Conservation (phyloP, 1,140 invertebrate species). For the Caerostris darwini region DNA sequence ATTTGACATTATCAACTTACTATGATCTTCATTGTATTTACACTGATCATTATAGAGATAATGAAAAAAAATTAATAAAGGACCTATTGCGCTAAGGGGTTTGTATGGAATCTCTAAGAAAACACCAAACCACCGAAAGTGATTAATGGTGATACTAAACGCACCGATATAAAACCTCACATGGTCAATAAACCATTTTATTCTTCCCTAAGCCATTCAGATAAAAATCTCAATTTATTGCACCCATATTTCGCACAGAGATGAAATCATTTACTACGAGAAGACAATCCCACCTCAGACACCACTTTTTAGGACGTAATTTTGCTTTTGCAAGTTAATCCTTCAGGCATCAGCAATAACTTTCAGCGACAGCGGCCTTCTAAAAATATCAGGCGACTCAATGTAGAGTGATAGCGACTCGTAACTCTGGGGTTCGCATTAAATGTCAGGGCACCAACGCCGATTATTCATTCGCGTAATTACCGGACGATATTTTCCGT, state of each 20-base stretch:
- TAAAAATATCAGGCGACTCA: not conserved
- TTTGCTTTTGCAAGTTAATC: not conserved
- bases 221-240: not conserved
- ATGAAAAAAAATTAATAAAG: too few species aligned
- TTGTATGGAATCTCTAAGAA: too few species aligned
- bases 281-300: not conserved
- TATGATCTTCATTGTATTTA: too few species aligned
- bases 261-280: not conserved
- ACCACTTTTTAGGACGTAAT: not conserved
- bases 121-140: too few species aligned
- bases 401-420: not conserved
- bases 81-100: too few species aligned
- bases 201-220: not conserved
- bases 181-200: not conserved
- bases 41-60: too few species aligned
- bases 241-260: not conserved
- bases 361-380: too few species aligned
- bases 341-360: not conserved
- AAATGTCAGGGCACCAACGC: slow-evolving; percentile 10
- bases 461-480: slow-evolving; percentile 15
- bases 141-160: too few species aligned
- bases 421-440: not conserved
- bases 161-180: not conserved
- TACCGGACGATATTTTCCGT: slow-evolving; percentile 1
- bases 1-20: too few species aligned